phyloP scores from a whole-genome alignment of 2,113 vertebrate species.

The Elgaria multicarinata region DNA sequence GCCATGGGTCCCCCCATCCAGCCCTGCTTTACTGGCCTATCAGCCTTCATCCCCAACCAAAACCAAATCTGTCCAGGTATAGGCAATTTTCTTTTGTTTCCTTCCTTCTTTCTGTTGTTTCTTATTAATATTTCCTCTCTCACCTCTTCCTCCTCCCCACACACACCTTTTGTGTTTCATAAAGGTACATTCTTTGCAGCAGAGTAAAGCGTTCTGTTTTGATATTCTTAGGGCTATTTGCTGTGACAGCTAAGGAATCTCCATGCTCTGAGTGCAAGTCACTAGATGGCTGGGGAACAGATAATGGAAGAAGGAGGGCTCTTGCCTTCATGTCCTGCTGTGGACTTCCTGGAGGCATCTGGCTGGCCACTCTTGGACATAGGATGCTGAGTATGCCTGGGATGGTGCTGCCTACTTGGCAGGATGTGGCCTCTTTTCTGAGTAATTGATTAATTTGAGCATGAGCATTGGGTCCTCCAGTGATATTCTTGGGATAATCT shows the following conservation, averaged over 20 bases:
- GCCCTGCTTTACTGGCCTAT: too few species aligned
- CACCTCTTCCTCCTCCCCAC: background rate
- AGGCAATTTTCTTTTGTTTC: too few species aligned
- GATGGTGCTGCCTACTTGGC: background rate
- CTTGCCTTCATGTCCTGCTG: background rate
- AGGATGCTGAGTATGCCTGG: background rate
- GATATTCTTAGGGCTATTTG: background rate
- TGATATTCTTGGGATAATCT: background rate
- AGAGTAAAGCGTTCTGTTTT: background rate
- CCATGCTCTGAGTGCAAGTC: background rate
- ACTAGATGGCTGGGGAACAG: background rate
- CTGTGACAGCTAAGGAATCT: background rate
- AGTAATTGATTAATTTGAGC: background rate
- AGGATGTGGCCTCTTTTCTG: background rate
- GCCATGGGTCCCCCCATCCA: too few species aligned
- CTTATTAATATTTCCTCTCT: background rate
- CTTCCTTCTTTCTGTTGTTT: background rate
- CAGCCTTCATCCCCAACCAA: too few species aligned
- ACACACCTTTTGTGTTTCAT: too few species aligned
- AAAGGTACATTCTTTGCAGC: background rate
- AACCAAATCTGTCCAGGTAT: too few species aligned
- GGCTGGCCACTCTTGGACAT: background rate
- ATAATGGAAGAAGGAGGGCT: background rate
- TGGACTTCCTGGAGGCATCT: background rate
- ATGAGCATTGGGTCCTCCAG: background rate